Conservation (phyloP, 2,797 vertebrate species). For the Falco cherrug region DNA sequence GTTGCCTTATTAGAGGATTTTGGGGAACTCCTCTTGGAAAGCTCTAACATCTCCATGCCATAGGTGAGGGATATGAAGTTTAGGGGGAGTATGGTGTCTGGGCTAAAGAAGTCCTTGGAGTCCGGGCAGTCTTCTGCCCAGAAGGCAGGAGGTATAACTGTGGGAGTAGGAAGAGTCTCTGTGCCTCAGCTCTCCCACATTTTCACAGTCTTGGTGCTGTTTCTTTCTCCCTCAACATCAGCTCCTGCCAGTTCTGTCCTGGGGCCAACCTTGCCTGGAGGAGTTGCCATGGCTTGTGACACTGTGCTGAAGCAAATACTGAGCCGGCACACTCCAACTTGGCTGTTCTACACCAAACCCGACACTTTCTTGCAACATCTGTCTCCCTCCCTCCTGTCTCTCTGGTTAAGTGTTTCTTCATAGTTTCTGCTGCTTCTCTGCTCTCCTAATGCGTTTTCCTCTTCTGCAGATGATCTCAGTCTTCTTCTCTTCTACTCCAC, state of each 20-base stretch:
- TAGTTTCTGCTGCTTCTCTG: not conserved
- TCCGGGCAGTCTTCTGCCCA: not conserved
- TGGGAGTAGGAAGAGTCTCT: not conserved
- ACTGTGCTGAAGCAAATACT: not conserved
- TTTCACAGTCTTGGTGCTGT: not conserved
- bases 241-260: not conserved
- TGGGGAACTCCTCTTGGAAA: not conserved
- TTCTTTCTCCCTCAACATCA: not conserved
- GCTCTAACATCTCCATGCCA: not conserved
- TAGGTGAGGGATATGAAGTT: not conserved
- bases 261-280: not conserved
- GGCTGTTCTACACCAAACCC: not conserved
- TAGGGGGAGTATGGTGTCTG: not conserved
- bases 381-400: not conserved
- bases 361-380: not conserved
- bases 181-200: not conserved
- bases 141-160: not conserved
- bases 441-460: not conserved
- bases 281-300: fast-evolving
- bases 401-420: not conserved
- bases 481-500: not conserved
- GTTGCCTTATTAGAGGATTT: not conserved
- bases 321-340: not conserved
- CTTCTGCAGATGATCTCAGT: not conserved
- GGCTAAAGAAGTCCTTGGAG: not conserved